Percentiles rank a stretch among this genome's conserved stretches.
Conservation (phyloP, 2,113 vertebrate species). For the Cairina moschata region DNA sequence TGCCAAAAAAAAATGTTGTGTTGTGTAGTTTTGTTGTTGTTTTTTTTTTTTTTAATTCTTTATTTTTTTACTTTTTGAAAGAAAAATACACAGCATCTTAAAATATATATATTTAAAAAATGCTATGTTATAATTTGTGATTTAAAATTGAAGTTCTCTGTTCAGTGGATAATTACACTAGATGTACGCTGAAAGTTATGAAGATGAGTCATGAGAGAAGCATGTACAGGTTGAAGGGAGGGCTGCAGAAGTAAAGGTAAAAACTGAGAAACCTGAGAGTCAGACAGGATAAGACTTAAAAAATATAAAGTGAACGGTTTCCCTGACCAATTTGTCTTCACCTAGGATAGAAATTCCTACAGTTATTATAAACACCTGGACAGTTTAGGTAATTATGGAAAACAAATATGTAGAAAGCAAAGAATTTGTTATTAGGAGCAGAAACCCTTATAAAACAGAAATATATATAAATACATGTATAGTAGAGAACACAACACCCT, state of each 20-base stretch:
- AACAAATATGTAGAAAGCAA: not conserved
- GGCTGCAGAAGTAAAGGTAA: not conserved
- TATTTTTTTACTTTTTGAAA: not conserved
- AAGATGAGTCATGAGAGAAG: not conserved
- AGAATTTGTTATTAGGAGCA: not conserved
- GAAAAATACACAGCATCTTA: not conserved
- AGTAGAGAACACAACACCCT: not conserved
- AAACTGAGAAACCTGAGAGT: not conserved
- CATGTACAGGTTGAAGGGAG: not conserved
- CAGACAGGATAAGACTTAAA: not conserved
- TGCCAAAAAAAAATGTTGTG: not conserved
- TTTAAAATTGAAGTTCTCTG: not conserved
- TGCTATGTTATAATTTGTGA: not conserved
- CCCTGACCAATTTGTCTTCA: not conserved
- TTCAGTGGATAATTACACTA: not conserved
- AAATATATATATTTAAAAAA: too few species aligned
- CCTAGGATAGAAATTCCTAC: rapidly evolving
- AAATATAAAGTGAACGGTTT: not conserved
- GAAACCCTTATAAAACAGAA: not conserved
- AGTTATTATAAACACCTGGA: not conserved
- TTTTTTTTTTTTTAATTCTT: not conserved
- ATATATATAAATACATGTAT: not conserved
- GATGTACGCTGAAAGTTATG: not conserved
- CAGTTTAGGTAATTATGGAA: not conserved
- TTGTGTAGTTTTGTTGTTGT: too few species aligned